Percentiles rank a stretch among this genome's conserved stretches.
Conservation (phyloP, 2,113 vertebrate genomes). For the Puntigrus tetrazona region DNA sequence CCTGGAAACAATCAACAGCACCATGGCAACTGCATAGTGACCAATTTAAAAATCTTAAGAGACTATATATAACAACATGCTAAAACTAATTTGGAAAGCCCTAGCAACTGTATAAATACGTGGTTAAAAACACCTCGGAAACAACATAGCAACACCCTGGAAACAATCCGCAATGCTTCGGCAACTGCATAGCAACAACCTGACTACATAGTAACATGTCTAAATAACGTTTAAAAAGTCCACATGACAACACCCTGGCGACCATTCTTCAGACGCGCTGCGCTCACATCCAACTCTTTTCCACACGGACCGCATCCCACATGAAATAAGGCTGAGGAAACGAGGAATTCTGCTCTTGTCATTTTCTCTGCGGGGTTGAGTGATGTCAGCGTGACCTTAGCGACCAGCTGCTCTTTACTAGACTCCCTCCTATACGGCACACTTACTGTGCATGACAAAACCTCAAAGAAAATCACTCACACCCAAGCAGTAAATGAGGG, state of each 20-base stretch:
- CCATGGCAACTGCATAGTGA: background rate
- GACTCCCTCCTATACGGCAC: background rate
- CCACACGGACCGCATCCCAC: background rate
- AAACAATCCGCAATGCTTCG: no score
- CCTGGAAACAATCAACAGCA: background rate
- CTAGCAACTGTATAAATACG: background rate
- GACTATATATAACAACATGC: background rate
- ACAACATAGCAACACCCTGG: background rate
- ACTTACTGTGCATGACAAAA: background rate
- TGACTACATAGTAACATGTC: no score
- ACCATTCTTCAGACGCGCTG: no score
- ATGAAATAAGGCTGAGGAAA: background rate
- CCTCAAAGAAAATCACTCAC: background rate
- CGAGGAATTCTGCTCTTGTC: background rate
- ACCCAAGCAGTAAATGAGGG: background rate
- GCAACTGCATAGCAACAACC: background rate
- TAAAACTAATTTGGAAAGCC: background rate
- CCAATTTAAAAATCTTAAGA: background rate
- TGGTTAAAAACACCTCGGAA: background rate
- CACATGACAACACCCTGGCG: no score
- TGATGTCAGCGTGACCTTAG: constrained; percentile 14
- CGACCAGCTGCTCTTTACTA: background rate
- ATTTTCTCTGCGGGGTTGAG: background rate
- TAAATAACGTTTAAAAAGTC: no score
- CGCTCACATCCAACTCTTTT: background rate